phyloP scores from a whole-genome alignment of 2,888 invertebrate species.

The Aporophyla lueneburgensis region DNA sequence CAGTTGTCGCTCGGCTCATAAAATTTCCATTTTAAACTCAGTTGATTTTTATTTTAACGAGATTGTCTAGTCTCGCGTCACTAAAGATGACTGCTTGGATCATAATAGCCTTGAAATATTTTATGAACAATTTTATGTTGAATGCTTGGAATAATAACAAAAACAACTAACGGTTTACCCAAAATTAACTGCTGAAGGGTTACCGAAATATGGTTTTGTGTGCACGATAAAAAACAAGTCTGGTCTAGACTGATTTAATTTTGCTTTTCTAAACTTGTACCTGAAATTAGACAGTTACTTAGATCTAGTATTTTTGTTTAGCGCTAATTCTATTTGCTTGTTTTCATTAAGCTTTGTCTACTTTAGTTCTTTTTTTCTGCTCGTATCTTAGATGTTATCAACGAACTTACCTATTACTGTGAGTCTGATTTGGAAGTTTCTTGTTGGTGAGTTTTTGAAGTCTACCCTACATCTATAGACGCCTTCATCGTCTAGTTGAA shows the following conservation, averaged over 20 bases:
- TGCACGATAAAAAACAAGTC: constrained; percentile 14
- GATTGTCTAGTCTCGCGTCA: constrained; percentile 47
- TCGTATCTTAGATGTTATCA: constrained; percentile 26
- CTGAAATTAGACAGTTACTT: constrained; percentile 38
- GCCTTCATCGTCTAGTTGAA: constrained; percentile 96
- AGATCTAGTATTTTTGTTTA: constrained; percentile 51
- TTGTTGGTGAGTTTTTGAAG: constrained; percentile 96
- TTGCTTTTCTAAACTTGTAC: constrained; percentile 41
- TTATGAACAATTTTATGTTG: background rate
- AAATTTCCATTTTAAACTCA: constrained; percentile 78
- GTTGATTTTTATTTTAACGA: constrained; percentile 64
- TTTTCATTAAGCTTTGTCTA: constrained; percentile 42
- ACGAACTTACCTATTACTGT: constrained; percentile 96
- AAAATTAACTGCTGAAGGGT: constrained; percentile 3
- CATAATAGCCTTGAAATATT: constrained; percentile 7
- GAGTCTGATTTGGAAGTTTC: constrained; percentile 96
- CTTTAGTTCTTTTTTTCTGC: constrained; percentile 31
- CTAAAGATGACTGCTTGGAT: constrained; percentile 12
- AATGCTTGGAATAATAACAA: constrained; percentile 9
- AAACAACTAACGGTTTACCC: constrained; percentile 16
- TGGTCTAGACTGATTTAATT: constrained; percentile 41
- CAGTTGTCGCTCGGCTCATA: constrained; percentile 78
- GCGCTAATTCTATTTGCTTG: constrained; percentile 43
- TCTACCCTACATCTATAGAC: constrained; percentile 97
- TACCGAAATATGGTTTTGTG: constrained; percentile 7